Percentiles rank a stretch among this genome's conserved stretches.
Evolutionary conservation across 2,888 invertebrate genomes (phyloP).

Genomic region (Dendrolimus houi): DNA sequence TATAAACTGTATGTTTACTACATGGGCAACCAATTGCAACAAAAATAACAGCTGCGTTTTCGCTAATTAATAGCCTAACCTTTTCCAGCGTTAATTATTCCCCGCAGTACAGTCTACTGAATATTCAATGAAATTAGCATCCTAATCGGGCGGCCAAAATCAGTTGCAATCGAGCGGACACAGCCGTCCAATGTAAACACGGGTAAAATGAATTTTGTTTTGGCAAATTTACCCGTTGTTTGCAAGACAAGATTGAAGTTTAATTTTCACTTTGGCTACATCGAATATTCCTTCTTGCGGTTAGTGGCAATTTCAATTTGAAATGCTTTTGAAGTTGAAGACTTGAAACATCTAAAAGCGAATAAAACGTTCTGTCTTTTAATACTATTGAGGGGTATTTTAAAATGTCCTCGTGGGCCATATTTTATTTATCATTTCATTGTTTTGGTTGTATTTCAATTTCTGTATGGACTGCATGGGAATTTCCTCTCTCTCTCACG

Average conservation of each 20-base stretch:
- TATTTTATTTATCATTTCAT: no score
- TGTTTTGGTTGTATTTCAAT: no score
- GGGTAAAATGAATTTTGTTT: conserved; percentile 31
- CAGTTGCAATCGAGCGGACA: conserved; percentile 28
- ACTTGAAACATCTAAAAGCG: no score
- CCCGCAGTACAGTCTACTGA: conserved; percentile 27
- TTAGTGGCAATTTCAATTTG: not conserved
- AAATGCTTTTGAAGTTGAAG: not conserved
- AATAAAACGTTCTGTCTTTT: no score
- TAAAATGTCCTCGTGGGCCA: no score
- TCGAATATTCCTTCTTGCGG: not conserved
- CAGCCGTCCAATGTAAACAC: conserved; percentile 22
- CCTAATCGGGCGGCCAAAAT: conserved; percentile 39
- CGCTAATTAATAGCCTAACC: conserved; percentile 1
- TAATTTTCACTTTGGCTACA: conserved; percentile 33
- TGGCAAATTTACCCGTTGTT: conserved; percentile 43
- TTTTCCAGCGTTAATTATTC: conserved; percentile 30
- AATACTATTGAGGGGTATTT: no score
- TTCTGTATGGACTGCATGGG: no score
- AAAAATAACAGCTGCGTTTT: not conserved
- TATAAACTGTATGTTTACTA: no score
- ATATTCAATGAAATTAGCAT: conserved; percentile 41
- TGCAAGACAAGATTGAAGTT: conserved; percentile 44
- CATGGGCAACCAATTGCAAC: not conserved
- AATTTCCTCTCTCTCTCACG: no score